Evolutionary conservation across 2,113 vertebrate species (phyloP).

Genomic region (Burhinus oedicnemus): DNA sequence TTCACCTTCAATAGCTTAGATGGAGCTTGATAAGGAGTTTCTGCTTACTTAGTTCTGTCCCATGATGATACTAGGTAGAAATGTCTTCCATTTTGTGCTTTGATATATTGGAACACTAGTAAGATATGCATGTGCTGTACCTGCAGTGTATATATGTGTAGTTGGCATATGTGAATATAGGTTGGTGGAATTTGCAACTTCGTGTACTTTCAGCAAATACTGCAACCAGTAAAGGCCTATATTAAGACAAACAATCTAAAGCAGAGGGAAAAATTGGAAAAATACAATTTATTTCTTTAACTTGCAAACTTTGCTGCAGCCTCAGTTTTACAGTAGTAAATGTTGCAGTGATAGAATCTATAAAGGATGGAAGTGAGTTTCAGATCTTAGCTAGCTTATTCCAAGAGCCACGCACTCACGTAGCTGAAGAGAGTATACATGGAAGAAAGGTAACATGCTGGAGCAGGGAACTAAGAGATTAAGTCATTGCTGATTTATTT

Average conservation of each 20-base stretch:
- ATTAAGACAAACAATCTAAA: neutral
- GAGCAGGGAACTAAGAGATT: neutral
- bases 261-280: neutral
- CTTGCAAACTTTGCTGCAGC: neutral
- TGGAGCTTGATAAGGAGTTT: neutral
- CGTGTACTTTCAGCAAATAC: neutral
- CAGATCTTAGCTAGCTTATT: neutral
- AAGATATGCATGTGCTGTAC: neutral
- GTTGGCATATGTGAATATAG: neutral
- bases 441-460: neutral
- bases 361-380: neutral
- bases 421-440: neutral
- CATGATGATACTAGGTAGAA: neutral
- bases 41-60: neutral
- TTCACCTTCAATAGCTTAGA: conserved; percentile 10
- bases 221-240: neutral
- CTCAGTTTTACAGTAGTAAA: neutral
- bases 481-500: neutral
- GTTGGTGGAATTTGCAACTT: neutral
- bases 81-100: neutral
- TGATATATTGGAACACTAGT: neutral
- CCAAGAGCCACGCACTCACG: fast-evolving
- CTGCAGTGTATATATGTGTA: neutral
- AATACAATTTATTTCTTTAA: neutral
- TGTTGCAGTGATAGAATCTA: neutral